These are phyloP conservation scores for Mohoua ochrocephala DNA, from an alignment of 2,113 vertebrate species.

Conservation along the genomic window DNA sequence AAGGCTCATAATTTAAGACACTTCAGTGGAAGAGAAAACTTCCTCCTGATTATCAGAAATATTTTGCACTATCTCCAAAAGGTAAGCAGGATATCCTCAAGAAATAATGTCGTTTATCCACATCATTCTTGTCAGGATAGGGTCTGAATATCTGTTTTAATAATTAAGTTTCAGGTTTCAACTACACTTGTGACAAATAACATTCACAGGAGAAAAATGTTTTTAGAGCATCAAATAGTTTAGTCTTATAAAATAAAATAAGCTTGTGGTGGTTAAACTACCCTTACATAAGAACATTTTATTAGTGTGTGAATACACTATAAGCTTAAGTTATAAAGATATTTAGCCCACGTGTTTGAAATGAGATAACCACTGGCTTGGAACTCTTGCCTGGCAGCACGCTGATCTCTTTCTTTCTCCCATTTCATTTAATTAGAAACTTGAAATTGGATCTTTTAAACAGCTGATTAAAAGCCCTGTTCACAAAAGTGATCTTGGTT, in stretches of 20 bases:
- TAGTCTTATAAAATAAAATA: background rate
- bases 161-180: constrained; percentile 4
- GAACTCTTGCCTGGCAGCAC: background rate
- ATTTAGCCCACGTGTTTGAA: background rate
- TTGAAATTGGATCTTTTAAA: constrained; percentile 30
- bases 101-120: background rate
- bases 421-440: background rate
- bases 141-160: background rate
- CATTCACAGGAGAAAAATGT: background rate
- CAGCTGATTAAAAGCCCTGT: background rate
- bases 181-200: background rate
- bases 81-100: background rate
- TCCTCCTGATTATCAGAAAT: background rate
- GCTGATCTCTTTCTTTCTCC: background rate
- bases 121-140: background rate
- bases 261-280: background rate
- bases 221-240: constrained; percentile 8
- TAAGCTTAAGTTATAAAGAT: background rate
- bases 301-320: background rate
- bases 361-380: background rate
- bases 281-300: background rate
- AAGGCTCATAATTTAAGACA: constrained; percentile 15
- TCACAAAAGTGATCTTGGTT: background rate
- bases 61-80: background rate
- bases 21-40: background rate